Base-by-base conservation (phyloP, 2,113 vertebrate genomes). In the Ctenomys sociabilis region DNA sequence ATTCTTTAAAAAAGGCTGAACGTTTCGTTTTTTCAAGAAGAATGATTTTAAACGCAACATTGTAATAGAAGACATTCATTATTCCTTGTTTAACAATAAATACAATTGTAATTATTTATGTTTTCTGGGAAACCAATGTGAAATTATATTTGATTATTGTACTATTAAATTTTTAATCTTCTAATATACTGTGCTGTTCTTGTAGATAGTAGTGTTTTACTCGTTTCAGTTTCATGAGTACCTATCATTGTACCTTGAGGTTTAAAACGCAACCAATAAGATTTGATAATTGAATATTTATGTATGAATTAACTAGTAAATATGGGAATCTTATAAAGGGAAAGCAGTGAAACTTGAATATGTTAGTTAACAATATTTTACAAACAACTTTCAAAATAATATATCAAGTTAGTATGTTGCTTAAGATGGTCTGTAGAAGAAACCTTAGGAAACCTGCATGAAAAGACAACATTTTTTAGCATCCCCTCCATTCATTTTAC, bases 111-210 rank as follows among this genome's bases (percentile, higher is more conserved):
- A 80, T 64, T 49, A 70, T 37, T 68, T 72, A 70, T 73, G 49
- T 96, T 12, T 85, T 52, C 43, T 35, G 2, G 68, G 2, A 9
- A 64, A 16, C 2, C 52, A 97, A 66, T 73, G 68, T 93, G 59
- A 43, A 93, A 16, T 57, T 9, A 0, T 49, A 11, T 78, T 70
- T 87, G 3, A 37, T 43, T 57, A 26, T 0, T 90, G 19, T 28
- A 24, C 4, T 96, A 63, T 86, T 92, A 52, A 91, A 88, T 77
- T 87, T 82, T 93, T 19, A 91, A 61, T 45, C 52, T 28, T 59
- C 19, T 7, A 59, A 77, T 82, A 83, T 57, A 87, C 4, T 64
- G 2, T 73, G 37, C 73, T 24, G 10, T 59, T 72, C 78, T 83
- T 96, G 49, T 83, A 61, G 19, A 68, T 8, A 87, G 26, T 13